A percentile compares a stretch with the other conserved stretches of the same genome.
Conservation (phyloP, 2,888 invertebrate species). For the Spisula solida region DNA sequence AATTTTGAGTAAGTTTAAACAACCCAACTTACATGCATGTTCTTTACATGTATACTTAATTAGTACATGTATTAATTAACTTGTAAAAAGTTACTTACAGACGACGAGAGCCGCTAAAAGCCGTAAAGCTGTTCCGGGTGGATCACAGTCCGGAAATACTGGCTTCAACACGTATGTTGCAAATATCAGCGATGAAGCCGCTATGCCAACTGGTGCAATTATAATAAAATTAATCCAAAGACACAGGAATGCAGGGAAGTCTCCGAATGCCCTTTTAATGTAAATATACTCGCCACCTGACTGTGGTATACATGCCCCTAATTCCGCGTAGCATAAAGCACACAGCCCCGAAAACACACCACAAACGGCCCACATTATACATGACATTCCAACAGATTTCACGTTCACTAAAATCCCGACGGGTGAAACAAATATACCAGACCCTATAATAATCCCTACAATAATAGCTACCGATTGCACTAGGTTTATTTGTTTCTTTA, state of each 20-base stretch:
- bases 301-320: slow-evolving; percentile 95
- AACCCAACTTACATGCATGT: too few relatives aligned
- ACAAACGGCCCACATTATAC: slow-evolving; percentile 96
- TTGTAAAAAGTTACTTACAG: slow-evolving; percentile 77
- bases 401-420: slow-evolving; percentile 95
- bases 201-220: slow-evolving; percentile 85
- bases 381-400: slow-evolving; percentile 92
- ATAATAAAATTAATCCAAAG: slow-evolving; percentile 86
- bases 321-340: slow-evolving; percentile 96
- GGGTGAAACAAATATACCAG: slow-evolving; percentile 98
- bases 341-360: slow-evolving; percentile 93
- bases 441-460: slow-evolving; percentile 95
- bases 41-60: too few relatives aligned
- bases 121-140: slow-evolving; percentile 79
- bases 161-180: slow-evolving; percentile 85
- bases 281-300: slow-evolving; percentile 89
- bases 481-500: slow-evolving; percentile 81
- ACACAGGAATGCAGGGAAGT: slow-evolving; percentile 85
- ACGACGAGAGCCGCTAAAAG: slow-evolving; percentile 83
- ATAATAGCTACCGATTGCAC: slow-evolving; percentile 83
- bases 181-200: slow-evolving; percentile 85
- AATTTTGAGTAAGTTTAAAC: too few relatives aligned
- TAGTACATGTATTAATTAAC: too few relatives aligned
- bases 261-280: slow-evolving; percentile 85
- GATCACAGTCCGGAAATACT: slow-evolving; percentile 83